phyloP scores from a whole-genome alignment of 1,140 invertebrate species.

The Nasonia vitripennis region DNA sequence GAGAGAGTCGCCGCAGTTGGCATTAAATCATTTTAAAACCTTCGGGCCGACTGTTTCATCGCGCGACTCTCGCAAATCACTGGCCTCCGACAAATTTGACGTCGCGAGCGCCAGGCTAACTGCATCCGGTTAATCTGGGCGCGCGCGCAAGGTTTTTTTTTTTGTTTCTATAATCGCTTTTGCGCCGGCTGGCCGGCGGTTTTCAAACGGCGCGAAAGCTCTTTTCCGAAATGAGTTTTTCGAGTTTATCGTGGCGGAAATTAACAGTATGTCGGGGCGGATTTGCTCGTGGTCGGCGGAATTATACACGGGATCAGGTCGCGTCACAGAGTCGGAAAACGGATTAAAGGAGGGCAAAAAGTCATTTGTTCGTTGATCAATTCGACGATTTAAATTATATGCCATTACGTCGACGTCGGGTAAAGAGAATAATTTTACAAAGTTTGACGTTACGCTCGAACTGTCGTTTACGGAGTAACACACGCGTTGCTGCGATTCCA shows the following conservation, averaged over 20 bases:
- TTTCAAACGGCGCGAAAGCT: neutral
- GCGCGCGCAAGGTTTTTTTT: neutral
- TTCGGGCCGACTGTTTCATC: slow-evolving; percentile 43
- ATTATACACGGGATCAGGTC: too few relatives aligned
- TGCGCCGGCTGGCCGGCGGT: neutral
- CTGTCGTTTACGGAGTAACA: too few relatives aligned
- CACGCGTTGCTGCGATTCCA: too few relatives aligned
- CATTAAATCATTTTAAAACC: slow-evolving; percentile 55
- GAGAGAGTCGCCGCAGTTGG: slow-evolving; percentile 37
- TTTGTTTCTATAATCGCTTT: neutral
- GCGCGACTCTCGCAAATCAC: slow-evolving; percentile 30
- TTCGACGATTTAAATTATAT: neutral
- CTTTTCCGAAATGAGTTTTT: neutral
- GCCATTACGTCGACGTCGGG: neutral
- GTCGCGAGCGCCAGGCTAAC: neutral
- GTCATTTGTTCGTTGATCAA: neutral
- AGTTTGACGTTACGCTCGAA: neutral
- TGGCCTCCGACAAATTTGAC: slow-evolving; percentile 34
- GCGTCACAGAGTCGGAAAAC: too few relatives aligned
- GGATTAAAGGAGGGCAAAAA: neutral
- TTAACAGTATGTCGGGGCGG: neutral
- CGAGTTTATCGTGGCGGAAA: neutral
- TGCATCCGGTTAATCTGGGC: neutral
- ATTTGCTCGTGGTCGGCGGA: neutral
- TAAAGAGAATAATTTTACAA: neutral